Evolutionary conservation across 2,113 vertebrate species (phyloP), one percentile per base, ranked within the genome.

Genomic region (Rhadina sibilatrix): DNA sequence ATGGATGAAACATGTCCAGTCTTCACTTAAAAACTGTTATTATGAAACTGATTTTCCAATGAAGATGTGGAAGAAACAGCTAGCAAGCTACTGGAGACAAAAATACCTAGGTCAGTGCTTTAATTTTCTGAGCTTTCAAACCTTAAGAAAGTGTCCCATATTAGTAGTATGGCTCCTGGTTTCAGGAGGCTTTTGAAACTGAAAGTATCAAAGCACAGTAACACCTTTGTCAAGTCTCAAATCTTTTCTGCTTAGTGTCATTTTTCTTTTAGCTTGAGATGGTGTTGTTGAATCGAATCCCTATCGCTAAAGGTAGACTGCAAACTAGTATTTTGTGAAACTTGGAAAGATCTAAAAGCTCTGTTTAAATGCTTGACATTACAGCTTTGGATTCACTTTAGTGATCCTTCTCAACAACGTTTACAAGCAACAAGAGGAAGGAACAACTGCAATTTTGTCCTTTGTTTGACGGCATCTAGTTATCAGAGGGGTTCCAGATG

Each of bases 201-300:
- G 44, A 53, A 66, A 70, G 15, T 46, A 61, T 11, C 4, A 0
- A 71, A 92, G 60, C 12, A 61, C 19, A 71, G 46, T 7, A 37
- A 60, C 18, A n/a, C 2, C 31, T 64, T 14, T 44, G 19, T 35
- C 49, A 86, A 80, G 28, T 28, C 24, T 69, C 44, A 59, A 44
- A 60, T 40, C 9, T 42, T 70, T 25, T 61, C 42, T 0, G 0
- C 53, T 46, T 1, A 0, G 9, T 17, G 6, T 30, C 5, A 54
- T 38, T 85, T 75, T 84, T 50, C 20, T 85, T 87, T 50, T 19
- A 64, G 15, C 37, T 25, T 74, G 74, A 53, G 9, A 38, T 6
- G 10, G 31, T 49, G 19, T 1, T 50, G 15, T 42, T 82, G 47
- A 63, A 84, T 52, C 6, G 20, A 49, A 8, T 35, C 3, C 16